These are phyloP conservation scores for Isichthys henryi DNA, from an alignment of 2,113 vertebrate species.

Conservation along the genomic window DNA sequence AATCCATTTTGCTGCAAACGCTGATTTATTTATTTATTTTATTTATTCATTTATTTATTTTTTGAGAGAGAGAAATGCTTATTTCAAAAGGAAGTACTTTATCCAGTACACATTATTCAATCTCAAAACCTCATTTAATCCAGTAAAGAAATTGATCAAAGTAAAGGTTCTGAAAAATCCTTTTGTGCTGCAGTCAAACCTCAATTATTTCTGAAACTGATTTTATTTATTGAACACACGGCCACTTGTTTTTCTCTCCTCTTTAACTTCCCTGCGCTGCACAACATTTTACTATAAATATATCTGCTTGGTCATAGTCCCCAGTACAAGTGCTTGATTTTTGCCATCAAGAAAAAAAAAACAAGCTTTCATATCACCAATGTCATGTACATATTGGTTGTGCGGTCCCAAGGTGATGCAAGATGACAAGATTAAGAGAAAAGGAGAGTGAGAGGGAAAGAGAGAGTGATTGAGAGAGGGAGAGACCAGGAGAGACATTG, in stretches of 20 bases:
- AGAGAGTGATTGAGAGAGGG: background rate
- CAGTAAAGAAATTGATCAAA: constrained; percentile 8
- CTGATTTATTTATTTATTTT: background rate
- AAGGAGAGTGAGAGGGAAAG: background rate
- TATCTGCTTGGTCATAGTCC: background rate
- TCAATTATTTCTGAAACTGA: background rate
- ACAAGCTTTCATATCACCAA: background rate
- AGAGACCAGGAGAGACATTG: background rate
- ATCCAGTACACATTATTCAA: constrained; percentile 1
- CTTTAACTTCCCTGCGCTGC: background rate
- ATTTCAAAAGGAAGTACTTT: background rate
- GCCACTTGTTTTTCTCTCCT: background rate
- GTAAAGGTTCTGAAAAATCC: constrained; percentile 1
- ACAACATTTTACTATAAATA: background rate
- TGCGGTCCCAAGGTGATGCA: background rate
- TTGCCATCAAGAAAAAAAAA: background rate
- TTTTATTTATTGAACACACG: background rate
- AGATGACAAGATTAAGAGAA: background rate
- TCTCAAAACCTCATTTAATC: background rate
- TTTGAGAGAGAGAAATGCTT: background rate
- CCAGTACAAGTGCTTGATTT: background rate
- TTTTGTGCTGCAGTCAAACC: background rate
- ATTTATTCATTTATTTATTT: background rate
- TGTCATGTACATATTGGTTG: background rate
- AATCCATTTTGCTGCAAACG: constrained; percentile 5